These are phyloP conservation scores for Blastobasis lacticolella DNA, from an alignment of 2,888 invertebrate species.

Conservation along the genomic window DNA sequence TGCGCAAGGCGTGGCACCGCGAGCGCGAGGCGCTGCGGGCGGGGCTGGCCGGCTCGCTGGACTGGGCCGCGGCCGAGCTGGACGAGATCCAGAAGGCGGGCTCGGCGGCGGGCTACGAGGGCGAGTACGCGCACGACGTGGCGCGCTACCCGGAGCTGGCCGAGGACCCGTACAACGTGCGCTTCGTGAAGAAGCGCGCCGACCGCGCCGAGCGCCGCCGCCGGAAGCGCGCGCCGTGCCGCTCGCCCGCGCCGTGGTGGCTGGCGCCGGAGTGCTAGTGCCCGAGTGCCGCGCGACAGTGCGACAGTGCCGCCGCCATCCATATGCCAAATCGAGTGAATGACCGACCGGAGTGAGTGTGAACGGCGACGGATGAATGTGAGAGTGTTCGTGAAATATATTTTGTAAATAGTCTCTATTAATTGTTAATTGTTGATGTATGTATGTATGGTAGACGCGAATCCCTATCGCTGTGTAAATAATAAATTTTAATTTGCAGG, in stretches of 20 bases:
- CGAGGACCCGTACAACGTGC: constrained; percentile 96
- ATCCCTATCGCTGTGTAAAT: constrained; percentile 74
- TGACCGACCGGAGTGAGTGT: constrained; percentile 41
- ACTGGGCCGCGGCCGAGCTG: constrained; percentile 91
- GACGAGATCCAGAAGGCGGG: constrained; percentile 92
- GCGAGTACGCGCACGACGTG: constrained; percentile 93
- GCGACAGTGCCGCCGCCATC: constrained; percentile 45
- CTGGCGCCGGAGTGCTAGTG: constrained; percentile 67
- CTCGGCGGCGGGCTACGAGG: constrained; percentile 89
- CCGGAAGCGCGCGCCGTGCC: constrained; percentile 77
- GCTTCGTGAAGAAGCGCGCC: constrained; percentile 87
- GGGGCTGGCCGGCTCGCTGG: constrained; percentile 83
- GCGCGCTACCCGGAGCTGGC: constrained; percentile 93
- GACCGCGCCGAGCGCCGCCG: constrained; percentile 82
- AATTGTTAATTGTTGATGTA: constrained; percentile 75
- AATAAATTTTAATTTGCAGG: constrained; percentile 72
- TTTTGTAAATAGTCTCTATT: constrained; percentile 74
- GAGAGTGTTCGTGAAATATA: constrained; percentile 57
- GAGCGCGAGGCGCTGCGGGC: constrained; percentile 89
- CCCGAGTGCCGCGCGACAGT: constrained; percentile 11
- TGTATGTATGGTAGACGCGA: constrained; percentile 72
- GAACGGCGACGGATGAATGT: constrained; percentile 53
- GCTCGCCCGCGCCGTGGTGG: constrained; percentile 65
- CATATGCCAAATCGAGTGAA: constrained; percentile 70
- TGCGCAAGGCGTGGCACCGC: constrained; percentile 93